Evolutionary conservation across 2,797 vertebrate genomes (phyloP), one percentile per base, ranked within the genome.

Genomic region (Uromys caudimaculatus): DNA sequence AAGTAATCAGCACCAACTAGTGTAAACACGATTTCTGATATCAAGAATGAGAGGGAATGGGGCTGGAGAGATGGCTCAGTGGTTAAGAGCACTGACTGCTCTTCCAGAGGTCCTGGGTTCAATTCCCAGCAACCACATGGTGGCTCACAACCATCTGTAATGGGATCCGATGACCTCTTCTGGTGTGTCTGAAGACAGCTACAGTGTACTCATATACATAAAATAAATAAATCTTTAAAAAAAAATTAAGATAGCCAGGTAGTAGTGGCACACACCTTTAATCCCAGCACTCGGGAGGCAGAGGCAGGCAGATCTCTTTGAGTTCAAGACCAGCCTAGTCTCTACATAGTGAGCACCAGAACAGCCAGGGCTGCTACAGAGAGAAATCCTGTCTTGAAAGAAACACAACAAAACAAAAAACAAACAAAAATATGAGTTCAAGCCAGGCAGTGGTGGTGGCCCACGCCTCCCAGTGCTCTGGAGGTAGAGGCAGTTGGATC

Each of bases 1-100:
- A 90, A 90, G 71, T 86, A 89, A 96, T 95, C 95, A 94, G 67
- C 56, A 89, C 56, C 62, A 88, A 56, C 77, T 16, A 92, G 44
- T 52, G 90, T 91, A 96, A 97, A 98, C 90, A 96, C 41, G 44
- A 91, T 8, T 58, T 89, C 90, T 94, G 82, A 67, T 88, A 95
- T 0, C 62, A 84, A 83, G 93, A 62, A 32, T 27, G 58, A 81
- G 52, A 50, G 1, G 83, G 85, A 95, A 84, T 58, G 47, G 24
- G 11, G 44, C 44, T 44, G 44, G 44, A 44, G 6, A 44, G 44
- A 44, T 44, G 44, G 12, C 29, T 64, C 12, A 64, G 29, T 12
- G 14, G 67, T n/a, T 69, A 69, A 69, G 16, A 69, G 16, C 67
- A n/a, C 67, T 69, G 67, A 3, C 35, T n/a, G 35, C 67, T 69